phyloP scores from a whole-genome alignment of 2,888 invertebrate genomes.

The Drosophila leonis region DNA sequence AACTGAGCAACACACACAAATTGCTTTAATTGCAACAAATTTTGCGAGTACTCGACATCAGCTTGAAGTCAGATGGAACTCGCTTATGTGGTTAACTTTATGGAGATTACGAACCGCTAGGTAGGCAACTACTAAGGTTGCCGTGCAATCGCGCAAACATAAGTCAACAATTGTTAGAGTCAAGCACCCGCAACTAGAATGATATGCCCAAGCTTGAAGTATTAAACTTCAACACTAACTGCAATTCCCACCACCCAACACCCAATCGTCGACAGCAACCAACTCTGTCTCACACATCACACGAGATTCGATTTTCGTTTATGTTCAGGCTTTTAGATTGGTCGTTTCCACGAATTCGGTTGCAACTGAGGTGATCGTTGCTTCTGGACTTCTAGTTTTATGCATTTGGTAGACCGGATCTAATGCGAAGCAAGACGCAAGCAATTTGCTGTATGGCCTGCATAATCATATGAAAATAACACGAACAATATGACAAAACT shows the following conservation, averaged over 20 bases:
- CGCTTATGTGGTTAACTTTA: conserved; percentile 22
- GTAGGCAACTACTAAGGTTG: conserved; percentile 23
- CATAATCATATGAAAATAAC: conserved; percentile 55
- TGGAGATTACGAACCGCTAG: conserved; percentile 11
- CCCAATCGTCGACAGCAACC: conserved; percentile 5
- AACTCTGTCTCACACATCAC: background rate
- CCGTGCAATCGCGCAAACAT: conserved; percentile 11
- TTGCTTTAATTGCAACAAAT: conserved; percentile 24
- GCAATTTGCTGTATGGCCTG: conserved; percentile 35
- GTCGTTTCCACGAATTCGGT: conserved; percentile 65
- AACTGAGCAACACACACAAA: conserved; percentile 13
- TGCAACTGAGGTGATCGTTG: conserved; percentile 16
- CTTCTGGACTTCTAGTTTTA: conserved; percentile 43
- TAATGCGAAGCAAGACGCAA: conserved; percentile 41
- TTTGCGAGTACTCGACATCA: conserved; percentile 51
- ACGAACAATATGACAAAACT: conserved; percentile 59
- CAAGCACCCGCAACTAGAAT: conserved; percentile 71
- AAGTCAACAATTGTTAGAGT: conserved; percentile 53
- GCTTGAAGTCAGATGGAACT: conserved; percentile 17
- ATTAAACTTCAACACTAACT: background rate
- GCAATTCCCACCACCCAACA: conserved; percentile 2
- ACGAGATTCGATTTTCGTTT: conserved; percentile 43
- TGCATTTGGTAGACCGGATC: conserved; percentile 51
- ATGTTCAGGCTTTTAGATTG: conserved; percentile 16
- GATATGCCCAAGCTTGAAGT: conserved; percentile 45